phyloP scores from a whole-genome alignment of 2,113 vertebrate species.

The Gavialis gangeticus region DNA sequence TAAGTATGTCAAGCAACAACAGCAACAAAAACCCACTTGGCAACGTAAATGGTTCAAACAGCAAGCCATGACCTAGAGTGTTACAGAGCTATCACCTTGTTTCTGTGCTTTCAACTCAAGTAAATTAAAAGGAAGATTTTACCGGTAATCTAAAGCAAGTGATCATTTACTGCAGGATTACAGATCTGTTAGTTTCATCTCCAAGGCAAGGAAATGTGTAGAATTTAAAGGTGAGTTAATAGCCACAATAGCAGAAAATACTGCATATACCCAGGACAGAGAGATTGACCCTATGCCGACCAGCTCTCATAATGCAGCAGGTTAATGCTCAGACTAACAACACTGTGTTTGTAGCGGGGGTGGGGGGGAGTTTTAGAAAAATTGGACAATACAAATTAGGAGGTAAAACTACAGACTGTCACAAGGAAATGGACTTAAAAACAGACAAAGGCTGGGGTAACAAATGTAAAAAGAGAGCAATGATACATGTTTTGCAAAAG shows the following conservation, averaged over 20 bases:
- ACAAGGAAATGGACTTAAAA: background rate
- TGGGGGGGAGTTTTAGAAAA: too few species aligned
- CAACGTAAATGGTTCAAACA: background rate
- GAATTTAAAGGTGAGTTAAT: background rate
- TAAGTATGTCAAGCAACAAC: background rate
- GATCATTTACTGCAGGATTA: background rate
- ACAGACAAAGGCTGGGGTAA: background rate
- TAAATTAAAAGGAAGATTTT: background rate
- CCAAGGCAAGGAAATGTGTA: background rate
- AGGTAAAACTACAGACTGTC: fast-evolving
- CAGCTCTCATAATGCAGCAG: background rate
- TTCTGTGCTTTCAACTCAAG: background rate
- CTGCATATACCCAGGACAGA: background rate
- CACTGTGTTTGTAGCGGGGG: background rate
- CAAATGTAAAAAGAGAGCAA: background rate
- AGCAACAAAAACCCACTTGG: background rate
- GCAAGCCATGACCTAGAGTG: fast-evolving
- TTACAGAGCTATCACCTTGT: background rate
- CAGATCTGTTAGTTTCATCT: background rate
- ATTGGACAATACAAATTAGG: background rate
- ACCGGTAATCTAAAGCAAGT: background rate
- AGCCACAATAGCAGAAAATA: background rate
- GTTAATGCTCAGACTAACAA: background rate
- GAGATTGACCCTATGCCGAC: background rate
- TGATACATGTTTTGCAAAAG: background rate